phyloP scores from a whole-genome alignment of 2,797 vertebrate species.

The Carcharodon carcharias region DNA sequence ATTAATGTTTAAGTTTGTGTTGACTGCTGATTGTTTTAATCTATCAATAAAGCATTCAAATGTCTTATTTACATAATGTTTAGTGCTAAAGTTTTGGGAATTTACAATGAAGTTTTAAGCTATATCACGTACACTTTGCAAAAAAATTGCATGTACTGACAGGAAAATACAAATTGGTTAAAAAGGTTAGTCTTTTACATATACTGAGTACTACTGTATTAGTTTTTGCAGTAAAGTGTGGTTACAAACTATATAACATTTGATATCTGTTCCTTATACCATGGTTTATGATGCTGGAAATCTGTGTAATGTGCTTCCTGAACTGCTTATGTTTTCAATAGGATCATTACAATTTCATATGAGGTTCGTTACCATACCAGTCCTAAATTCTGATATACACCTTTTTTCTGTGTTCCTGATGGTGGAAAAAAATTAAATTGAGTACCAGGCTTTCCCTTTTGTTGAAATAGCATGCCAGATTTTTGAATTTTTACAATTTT shows the following conservation, averaged over 20 bases:
- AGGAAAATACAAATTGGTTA: constrained; percentile 23
- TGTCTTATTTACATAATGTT: constrained; percentile 43
- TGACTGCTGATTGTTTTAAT: constrained; percentile 99
- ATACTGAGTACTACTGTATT: constrained; percentile 24
- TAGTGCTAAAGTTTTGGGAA: constrained; percentile 32
- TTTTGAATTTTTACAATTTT: neutral
- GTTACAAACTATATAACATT: neutral
- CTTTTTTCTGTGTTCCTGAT: neutral
- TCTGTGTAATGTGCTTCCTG: neutral
- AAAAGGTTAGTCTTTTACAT: constrained; percentile 22
- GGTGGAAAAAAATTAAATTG: neutral
- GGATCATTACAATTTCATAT: neutral
- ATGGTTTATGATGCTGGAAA: neutral
- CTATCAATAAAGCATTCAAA: constrained; percentile 94
- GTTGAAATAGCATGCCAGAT: neutral
- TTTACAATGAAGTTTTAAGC: constrained; percentile 28
- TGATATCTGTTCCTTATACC: neutral
- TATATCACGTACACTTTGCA: constrained; percentile 7
- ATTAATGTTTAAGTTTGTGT: constrained; percentile 88
- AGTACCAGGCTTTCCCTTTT: neutral
- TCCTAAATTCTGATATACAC: neutral
- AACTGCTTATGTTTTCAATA: neutral
- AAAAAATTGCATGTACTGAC: constrained; percentile 26
- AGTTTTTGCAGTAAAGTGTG: constrained; percentile 11
- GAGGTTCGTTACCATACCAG: neutral